Base-by-base conservation (phyloP, 2,113 vertebrate genomes). In the Erinaceus europaeus region DNA sequence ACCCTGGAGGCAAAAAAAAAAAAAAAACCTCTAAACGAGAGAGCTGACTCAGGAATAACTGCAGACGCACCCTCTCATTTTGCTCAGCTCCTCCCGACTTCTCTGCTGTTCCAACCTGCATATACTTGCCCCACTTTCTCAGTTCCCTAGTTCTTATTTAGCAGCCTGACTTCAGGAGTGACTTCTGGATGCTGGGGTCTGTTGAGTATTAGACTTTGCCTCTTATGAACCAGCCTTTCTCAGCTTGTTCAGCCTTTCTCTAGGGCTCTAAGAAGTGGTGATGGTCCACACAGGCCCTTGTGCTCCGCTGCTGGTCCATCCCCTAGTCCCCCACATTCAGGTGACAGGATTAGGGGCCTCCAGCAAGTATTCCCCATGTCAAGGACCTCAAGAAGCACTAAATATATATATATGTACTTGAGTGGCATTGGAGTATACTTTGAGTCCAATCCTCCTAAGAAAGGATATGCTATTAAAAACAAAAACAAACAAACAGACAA, bases 41-140 rank as follows among this genome's bases (percentile, higher is more conserved):
- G 34, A 46, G 50, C 73, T 61, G 64, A 61, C 71, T 65, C 71
- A 14, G 36, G 13, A 25, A n/a, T 84, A 73, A 36, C 20, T 64
- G 40, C 38, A 34, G 21, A 64, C n/a, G 36, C 38, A 32, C 34
- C 42, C n/a, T 53, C 17, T 88, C 61, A 27, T 55, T 84, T 48
- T 36, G 17, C 48, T 84, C 53, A 34, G 55, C 20, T 79, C 27
- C 79, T 69, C 0, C 0, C 32, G n/a, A 57, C 50, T 74, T 44
- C 27, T 36, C 25, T 32, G 18, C 4, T 38, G 4, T 53, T 55
- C 32, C 42, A 25, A 12, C 55, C 38, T 59, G 67, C 59, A 68
- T 75, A 42, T 67, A 25, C 48, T 84, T 93, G 50, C 40, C 72
- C 32, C 84, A 62, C 82, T 86, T 42, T 68, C 68, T 90, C 32